Evolutionary conservation across 2,113 vertebrate species (phyloP).

Genomic region (Lycocorax pyrrhopterus): DNA sequence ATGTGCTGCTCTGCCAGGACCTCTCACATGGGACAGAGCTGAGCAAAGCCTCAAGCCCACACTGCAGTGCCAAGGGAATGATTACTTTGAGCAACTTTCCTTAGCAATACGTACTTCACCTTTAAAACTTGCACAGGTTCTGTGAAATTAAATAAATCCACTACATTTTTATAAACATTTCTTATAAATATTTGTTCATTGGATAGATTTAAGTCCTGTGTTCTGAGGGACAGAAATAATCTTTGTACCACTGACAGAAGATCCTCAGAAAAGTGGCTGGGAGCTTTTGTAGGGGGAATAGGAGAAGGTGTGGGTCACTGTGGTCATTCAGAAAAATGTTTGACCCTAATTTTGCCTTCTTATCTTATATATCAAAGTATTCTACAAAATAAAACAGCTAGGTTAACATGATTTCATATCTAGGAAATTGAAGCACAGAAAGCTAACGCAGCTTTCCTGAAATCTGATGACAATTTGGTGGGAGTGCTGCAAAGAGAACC

Average conservation of each 20-base stretch:
- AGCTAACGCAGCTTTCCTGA: background rate
- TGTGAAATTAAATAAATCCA: background rate
- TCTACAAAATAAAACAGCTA: background rate
- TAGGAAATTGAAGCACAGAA: background rate
- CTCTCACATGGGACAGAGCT: background rate
- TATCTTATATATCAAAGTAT: background rate
- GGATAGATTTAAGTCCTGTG: background rate
- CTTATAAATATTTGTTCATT: background rate
- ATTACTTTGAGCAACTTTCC: background rate
- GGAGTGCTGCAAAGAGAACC: background rate
- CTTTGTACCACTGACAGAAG: background rate
- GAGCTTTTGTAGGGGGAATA: background rate
- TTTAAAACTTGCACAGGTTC: background rate
- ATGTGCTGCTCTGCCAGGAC: background rate
- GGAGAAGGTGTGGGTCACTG: background rate
- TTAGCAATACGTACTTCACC: background rate
- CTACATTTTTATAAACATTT: background rate
- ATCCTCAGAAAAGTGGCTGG: background rate
- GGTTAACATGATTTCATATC: background rate
- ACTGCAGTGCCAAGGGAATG: background rate
- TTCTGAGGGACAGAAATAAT: background rate
- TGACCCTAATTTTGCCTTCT: background rate
- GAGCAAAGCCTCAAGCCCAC: background rate
- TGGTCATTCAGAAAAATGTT: background rate
- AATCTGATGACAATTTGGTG: background rate